phyloP scores from a whole-genome alignment of 2,113 vertebrate genomes.

The Gadus chalcogrammus region DNA sequence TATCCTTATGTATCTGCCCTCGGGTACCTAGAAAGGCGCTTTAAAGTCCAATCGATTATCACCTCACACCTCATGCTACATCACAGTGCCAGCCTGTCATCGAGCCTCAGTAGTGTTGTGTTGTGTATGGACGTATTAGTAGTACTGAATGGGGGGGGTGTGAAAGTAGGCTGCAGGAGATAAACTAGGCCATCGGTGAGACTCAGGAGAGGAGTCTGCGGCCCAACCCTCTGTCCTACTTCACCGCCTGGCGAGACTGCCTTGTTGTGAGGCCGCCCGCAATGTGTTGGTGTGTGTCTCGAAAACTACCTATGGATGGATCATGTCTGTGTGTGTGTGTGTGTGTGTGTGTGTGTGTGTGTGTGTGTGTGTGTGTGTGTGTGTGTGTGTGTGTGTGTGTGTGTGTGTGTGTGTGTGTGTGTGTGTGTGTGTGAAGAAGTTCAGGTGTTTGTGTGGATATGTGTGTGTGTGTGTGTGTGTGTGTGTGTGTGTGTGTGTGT shows the following conservation, averaged over 20 bases:
- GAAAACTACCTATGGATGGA: too few relatives aligned
- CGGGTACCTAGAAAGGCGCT: too few relatives aligned
- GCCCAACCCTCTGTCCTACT: conserved; percentile 64
- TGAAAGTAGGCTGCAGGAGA: conserved; percentile 64
- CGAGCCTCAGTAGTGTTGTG: conserved; percentile 31
- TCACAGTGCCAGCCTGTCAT: conserved; percentile 26
- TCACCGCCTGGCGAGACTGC: conserved; percentile 56
- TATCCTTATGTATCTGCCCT: too few relatives aligned
- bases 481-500: background rate
- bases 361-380: background rate
- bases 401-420: background rate
- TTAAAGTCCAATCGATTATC: too few relatives aligned
- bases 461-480: background rate
- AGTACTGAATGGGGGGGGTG: conserved; percentile 33
- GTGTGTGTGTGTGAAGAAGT: background rate
- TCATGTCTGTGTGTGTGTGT: background rate
- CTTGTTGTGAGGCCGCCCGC: conserved; percentile 10
- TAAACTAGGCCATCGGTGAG: conserved; percentile 63
- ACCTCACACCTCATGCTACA: too few relatives aligned
- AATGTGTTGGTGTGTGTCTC: background rate
- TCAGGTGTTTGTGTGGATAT: background rate
- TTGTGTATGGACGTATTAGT: conserved; percentile 34
- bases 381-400: background rate
- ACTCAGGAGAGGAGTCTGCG: conserved; percentile 66
- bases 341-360: background rate